Evolutionary conservation across 1,140 invertebrate species (phyloP).

Genomic region (Leptestheria dahalacensis): DNA sequence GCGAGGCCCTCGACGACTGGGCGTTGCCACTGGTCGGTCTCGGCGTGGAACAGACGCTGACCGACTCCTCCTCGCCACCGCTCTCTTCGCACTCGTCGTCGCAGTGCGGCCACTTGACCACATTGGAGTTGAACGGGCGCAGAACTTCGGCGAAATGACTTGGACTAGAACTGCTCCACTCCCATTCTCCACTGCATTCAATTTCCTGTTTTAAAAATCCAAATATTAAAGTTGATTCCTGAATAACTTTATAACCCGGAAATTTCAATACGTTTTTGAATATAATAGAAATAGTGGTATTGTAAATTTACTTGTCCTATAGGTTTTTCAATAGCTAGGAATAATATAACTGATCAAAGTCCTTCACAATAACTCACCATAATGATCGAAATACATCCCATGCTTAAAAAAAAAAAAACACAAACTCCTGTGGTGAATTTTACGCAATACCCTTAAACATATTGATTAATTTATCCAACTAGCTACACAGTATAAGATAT

Average conservation of each 20-base stretch:
- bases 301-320: no score
- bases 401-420: no score
- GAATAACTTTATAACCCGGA: conserved; percentile 7
- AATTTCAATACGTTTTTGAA: conserved; percentile 2
- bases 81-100: neutral
- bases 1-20: neutral
- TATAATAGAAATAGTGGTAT: neutral
- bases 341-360: no score
- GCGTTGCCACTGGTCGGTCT: neutral
- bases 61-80: neutral
- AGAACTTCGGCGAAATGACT: conserved; percentile 20
- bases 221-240: no score
- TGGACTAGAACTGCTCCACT: conserved; percentile 8
- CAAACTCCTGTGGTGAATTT: no score
- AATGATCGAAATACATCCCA: no score
- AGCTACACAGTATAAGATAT: no score
- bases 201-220: no score
- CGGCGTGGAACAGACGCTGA: neutral
- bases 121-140: conserved; percentile 23
- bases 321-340: no score
- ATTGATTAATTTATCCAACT: no score
- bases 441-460: no score
- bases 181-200: neutral
- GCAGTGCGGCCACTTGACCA: neutral
- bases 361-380: no score